Evolutionary conservation across 2,888 invertebrate species (phyloP).

Genomic region (Caprella mutica): DNA sequence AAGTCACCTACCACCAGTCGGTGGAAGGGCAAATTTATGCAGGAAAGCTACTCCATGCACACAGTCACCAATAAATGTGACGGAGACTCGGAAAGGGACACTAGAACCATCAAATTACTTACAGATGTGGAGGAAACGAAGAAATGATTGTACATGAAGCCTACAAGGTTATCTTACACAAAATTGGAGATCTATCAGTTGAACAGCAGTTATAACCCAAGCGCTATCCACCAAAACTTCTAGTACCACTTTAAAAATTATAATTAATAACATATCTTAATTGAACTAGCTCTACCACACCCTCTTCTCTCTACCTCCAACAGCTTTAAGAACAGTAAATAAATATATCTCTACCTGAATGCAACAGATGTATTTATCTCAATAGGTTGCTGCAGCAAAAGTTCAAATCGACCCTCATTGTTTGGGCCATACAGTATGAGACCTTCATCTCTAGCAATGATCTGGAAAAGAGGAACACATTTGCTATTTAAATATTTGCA

Average conservation of each 20-base stretch:
- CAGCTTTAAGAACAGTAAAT: background rate
- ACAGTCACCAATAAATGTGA: too few relatives aligned
- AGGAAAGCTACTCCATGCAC: too few relatives aligned
- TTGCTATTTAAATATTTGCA: constrained; percentile 1
- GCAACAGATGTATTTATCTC: constrained; percentile 19
- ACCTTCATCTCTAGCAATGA: constrained; percentile 22
- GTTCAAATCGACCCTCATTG: constrained; percentile 21
- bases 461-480: background rate
- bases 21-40: too few relatives aligned
- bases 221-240: background rate
- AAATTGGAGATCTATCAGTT: too few relatives aligned
- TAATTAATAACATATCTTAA: background rate
- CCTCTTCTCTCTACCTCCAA: background rate
- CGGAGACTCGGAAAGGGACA: too few relatives aligned
- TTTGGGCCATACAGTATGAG: constrained; percentile 31
- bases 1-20: too few relatives aligned
- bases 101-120: too few relatives aligned
- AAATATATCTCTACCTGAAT: constrained; percentile 17
- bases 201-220: too few relatives aligned
- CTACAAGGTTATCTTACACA: too few relatives aligned
- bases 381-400: constrained; percentile 22
- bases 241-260: background rate
- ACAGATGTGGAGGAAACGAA: too few relatives aligned
- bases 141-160: too few relatives aligned
- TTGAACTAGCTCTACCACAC: background rate